Evolutionary conservation across 2,797 vertebrate genomes (phyloP), one percentile per base, ranked within the genome.

Genomic region (Thunnus albacares): DNA sequence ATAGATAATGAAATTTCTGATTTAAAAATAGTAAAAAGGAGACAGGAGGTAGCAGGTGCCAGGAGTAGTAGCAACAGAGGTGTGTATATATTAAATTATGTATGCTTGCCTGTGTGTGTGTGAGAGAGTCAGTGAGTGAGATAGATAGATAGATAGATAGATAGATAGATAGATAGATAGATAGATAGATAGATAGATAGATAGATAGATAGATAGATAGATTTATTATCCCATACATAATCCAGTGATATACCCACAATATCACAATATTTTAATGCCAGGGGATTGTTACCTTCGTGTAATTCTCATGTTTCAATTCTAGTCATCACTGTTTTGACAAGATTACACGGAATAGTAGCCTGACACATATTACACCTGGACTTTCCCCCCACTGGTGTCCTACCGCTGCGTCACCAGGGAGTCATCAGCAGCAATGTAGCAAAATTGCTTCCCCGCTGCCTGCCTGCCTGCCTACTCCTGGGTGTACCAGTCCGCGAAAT

Each of bases 381-480:
- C 77, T 67, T 60, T 55, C 71, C 7, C 51, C 70, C 77, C 45
- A 17, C 67, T 64, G 62, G 51, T 60, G 79, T 60, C 79, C 65
- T 58, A 26, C 66, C 41, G 58, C 72, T 76, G 58, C 61, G 75
- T 77, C 51, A 58, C 78, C 18, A 6, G 85, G 76, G 74, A 78
- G 67, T 81, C 79, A 61, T 91, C 76, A 77, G 76, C 83, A 79
- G 66, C 9, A 26, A 81, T 83, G 79, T 51, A 67, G 71, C 56
- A 77, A 83, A 87, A 90, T 84, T 78, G 73, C 77, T 90, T 80
- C 83, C 86, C 81, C 82, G 81, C 73, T 88, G 80, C 71, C 82
- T 70, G 75, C 79, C 75, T 71, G 75, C 81, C 75, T 80, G 77
- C 47, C 83, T 60, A 41, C 82, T 90, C 69, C 70, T 76, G 76